Evolutionary conservation across 2,888 invertebrate species (phyloP).

Genomic region (Matsumyia berberina): DNA sequence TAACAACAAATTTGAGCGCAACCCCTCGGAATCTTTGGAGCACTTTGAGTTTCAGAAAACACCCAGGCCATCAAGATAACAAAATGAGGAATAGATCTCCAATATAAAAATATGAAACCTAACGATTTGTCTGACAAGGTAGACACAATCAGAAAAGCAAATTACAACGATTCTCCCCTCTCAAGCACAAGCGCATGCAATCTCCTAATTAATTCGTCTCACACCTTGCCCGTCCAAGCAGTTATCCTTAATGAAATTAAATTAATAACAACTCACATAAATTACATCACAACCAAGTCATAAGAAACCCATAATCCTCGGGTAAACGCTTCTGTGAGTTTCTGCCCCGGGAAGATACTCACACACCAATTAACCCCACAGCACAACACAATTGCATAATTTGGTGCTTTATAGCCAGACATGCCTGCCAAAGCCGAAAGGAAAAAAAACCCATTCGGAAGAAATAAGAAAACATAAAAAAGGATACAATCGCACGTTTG

Average conservation of each 20-base stretch:
- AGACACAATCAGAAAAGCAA: neutral
- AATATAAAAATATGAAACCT: no score
- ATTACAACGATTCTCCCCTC: neutral
- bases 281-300: slow-evolving; percentile 4
- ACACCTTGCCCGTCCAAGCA: slow-evolving; percentile 10
- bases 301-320: slow-evolving; percentile 17
- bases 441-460: neutral
- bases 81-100: no score
- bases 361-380: slow-evolving; percentile 10
- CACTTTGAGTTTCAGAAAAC: no score
- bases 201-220: neutral
- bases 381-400: slow-evolving; percentile 4
- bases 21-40: no score
- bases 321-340: neutral
- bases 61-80: no score
- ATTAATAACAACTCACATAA: slow-evolving; percentile 45
- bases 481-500: neutral
- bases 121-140: neutral
- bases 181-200: neutral
- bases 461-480: slow-evolving; percentile 1
- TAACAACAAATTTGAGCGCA: no score
- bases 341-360: neutral
- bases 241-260: slow-evolving; percentile 18
- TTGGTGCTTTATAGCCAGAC: no score
- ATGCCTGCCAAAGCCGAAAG: neutral